Percentiles rank a stretch among this genome's conserved stretches.
Evolutionary conservation across 2,888 invertebrate species (phyloP).

Genomic region (Octonoba sinensis): DNA sequence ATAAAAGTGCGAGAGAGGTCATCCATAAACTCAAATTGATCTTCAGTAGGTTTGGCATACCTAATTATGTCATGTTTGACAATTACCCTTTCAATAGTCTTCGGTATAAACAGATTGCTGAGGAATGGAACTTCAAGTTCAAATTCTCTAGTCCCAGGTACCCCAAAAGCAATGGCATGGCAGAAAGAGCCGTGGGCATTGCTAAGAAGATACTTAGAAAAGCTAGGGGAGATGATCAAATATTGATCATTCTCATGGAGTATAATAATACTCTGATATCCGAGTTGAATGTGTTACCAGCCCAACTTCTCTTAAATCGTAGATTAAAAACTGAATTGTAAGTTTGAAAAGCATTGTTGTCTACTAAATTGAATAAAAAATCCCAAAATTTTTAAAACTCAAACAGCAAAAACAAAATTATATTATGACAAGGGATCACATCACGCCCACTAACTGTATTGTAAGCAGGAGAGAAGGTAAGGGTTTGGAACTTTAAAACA

Average conservation of each 20-base stretch:
- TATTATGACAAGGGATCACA: slow-evolving; percentile 6
- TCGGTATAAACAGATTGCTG: slow-evolving; percentile 3
- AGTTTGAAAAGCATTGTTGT: background rate
- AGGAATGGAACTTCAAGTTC: slow-evolving; percentile 18
- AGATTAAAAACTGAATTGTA: slow-evolving; percentile 20
- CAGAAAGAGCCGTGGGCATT: slow-evolving; percentile 28
- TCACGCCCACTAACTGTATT: background rate
- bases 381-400: background rate
- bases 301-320: slow-evolving; percentile 23
- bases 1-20: too few species aligned
- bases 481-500: too few species aligned
- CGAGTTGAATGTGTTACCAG: slow-evolving; percentile 18
- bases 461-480: background rate
- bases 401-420: background rate
- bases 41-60: too few species aligned
- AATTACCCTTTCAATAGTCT: too few species aligned
- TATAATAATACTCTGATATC: slow-evolving; percentile 24
- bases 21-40: too few species aligned
- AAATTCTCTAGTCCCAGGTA: slow-evolving; percentile 12
- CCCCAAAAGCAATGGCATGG: slow-evolving; percentile 27
- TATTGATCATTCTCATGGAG: slow-evolving; percentile 23
- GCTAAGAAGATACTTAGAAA: slow-evolving; percentile 27
- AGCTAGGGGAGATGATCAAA: slow-evolving; percentile 11
- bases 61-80: too few species aligned
- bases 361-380: slow-evolving; percentile 4